Base-by-base conservation (phyloP, 2,888 invertebrate species). In the Drosophila histrio region DNA sequence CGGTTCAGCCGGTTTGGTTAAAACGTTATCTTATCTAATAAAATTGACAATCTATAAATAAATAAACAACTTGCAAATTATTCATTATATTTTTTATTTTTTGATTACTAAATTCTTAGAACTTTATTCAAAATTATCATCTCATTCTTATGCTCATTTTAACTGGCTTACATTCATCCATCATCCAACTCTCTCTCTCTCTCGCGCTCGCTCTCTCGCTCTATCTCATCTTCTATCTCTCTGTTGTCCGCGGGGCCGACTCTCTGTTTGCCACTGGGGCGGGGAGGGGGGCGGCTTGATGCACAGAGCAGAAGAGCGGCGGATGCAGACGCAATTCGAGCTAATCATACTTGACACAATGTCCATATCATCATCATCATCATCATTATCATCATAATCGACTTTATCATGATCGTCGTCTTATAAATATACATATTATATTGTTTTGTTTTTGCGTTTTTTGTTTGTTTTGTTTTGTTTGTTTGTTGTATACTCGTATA, bases 51-150 rank as follows among this genome's bases (percentile, higher is more conserved):
- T n/a, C n/a, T n/a, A n/a, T n/a, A n/a, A 30, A 21, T n/a, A 22
- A 57, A 22, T 2, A 24, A 56, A 26, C 17, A 53, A 28, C 24
- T 6, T 30, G n/a, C 2, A 22, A 32, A 36, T 36, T 65, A 65
- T 65, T 60, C 47, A 39, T 47, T 78, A 67, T 43, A 69, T 72
- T 69, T 65, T 61, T 69, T 86, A 62, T 86, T 81, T 83, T 77
- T 87, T 88, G 89, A 88, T 87, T 87, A 89, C 87, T 89, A 87
- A 87, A 89, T 87, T 89, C 87, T 87, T 88, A 87, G 88, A 87
- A 89, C 89, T 89, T 87, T 87, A 87, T 87, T 77, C 88, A 87
- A 87, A 87, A 89, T 88, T 72, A 87, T 89, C 67, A 65, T 87
- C 66, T 71, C 76, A 71, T 75, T 72, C 72, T 72, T 78, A 78